Evolutionary conservation across 2,888 invertebrate genomes (phyloP).

Genomic region (Chloromyia formosa): DNA sequence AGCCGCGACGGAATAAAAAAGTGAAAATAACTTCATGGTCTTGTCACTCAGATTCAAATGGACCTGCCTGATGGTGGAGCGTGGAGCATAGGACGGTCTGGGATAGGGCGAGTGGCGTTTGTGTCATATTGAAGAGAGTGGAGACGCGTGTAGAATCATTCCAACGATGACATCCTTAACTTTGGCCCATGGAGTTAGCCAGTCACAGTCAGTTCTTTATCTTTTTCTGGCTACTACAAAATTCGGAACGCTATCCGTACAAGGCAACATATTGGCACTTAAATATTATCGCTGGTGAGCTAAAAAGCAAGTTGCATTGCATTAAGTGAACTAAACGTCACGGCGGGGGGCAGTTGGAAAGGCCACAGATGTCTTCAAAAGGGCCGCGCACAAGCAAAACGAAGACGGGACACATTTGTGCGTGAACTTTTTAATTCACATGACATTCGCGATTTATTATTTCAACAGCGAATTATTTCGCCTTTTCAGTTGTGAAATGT

Average conservation of each 20-base stretch:
- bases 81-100: too few species aligned
- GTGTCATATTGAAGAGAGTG: background rate
- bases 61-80: too few species aligned
- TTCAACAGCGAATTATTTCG: conserved; percentile 22
- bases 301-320: conserved; percentile 11
- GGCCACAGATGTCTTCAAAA: conserved; percentile 24
- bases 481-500: too few species aligned
- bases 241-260: too few species aligned
- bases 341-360: background rate
- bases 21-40: conserved; percentile 2
- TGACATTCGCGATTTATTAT: conserved; percentile 37
- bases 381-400: background rate
- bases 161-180: conserved; percentile 28
- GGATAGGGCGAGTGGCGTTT: background rate
- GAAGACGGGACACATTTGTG: conserved; percentile 23
- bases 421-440: conserved; percentile 36
- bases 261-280: too few species aligned
- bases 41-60: background rate
- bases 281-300: too few species aligned
- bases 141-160: background rate
- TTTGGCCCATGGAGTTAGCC: background rate
- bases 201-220: too few species aligned
- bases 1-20: too few species aligned
- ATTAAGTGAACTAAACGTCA: conserved; percentile 7
- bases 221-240: too few species aligned